Evolutionary conservation across 2,888 invertebrate species (phyloP).

Genomic region (Ichneumoninae sp.): DNA sequence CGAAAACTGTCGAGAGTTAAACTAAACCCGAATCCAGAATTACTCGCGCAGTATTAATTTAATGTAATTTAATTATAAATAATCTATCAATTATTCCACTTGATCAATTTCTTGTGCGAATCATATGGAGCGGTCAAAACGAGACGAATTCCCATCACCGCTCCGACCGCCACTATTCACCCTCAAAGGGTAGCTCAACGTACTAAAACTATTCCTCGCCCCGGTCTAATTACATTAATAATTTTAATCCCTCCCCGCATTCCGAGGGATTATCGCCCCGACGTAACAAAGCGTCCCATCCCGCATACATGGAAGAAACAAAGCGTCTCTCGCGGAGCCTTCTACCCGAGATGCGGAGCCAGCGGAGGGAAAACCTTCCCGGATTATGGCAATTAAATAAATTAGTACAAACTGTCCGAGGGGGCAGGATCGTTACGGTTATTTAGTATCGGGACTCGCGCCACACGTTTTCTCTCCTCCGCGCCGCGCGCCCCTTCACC

Average conservation of each 20-base stretch:
- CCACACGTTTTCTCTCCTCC: constrained; percentile 54
- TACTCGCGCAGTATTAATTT: neutral
- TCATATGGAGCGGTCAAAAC: too few relatives aligned
- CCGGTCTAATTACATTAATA: constrained; percentile 11
- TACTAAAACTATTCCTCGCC: neutral
- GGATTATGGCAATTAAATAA: constrained; percentile 69
- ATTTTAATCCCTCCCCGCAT: neutral
- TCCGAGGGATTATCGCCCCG: constrained; percentile 31
- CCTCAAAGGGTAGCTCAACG: neutral
- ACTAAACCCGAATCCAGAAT: neutral
- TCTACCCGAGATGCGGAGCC: neutral
- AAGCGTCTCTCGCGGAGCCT: constrained; percentile 29
- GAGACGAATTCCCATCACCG: neutral
- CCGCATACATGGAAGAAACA: constrained; percentile 35
- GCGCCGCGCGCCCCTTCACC: neutral
- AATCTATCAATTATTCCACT: too few relatives aligned
- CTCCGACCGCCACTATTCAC: neutral
- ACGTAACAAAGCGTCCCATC: neutral
- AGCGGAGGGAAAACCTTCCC: constrained; percentile 18
- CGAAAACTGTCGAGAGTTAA: neutral
- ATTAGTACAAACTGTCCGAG: constrained; percentile 67
- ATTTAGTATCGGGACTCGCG: constrained; percentile 67
- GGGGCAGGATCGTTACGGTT: constrained; percentile 68
- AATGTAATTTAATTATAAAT: too few relatives aligned
- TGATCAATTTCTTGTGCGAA: too few relatives aligned